Evolutionary conservation across 2,888 invertebrate species (phyloP).

Genomic region (Opisthograptis luteolata): DNA sequence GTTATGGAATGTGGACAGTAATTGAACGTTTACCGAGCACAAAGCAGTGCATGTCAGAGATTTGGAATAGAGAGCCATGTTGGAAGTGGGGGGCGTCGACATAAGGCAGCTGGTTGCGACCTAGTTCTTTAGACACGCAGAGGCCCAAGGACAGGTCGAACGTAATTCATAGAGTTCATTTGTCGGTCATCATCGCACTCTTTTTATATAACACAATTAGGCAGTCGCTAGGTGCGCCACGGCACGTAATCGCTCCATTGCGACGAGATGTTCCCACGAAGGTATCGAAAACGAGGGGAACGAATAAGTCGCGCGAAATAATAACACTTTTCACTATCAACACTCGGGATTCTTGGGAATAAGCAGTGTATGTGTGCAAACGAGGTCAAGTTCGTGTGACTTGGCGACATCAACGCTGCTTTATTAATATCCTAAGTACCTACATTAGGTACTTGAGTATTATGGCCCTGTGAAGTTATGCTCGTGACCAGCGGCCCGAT

Average conservation of each 20-base stretch:
- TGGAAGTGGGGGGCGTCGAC: conserved; percentile 52
- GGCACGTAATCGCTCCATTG: conserved; percentile 56
- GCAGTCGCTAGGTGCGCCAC: conserved; percentile 62
- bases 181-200: conserved; percentile 72
- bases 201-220: conserved; percentile 77
- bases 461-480: conserved; percentile 15
- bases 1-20: conserved; percentile 48
- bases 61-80: conserved; percentile 46
- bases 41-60: conserved; percentile 38
- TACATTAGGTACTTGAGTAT: conserved; percentile 3
- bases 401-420: background rate
- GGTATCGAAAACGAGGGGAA: conserved; percentile 52
- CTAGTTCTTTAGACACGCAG: conserved; percentile 75
- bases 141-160: conserved; percentile 82
- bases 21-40: conserved; percentile 47
- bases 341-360: conserved; percentile 47
- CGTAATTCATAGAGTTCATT: conserved; percentile 82
- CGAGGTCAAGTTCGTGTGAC: conserved; percentile 51
- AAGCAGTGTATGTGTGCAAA: conserved; percentile 28
- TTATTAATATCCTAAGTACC: conserved; percentile 2
- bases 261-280: conserved; percentile 66
- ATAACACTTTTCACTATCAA: conserved; percentile 61
- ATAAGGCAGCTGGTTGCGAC: conserved; percentile 73
- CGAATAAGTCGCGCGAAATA: conserved; percentile 50
- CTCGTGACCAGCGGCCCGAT: no score